Conservation (phyloP, 2,888 invertebrate species). For the Trachelus troglodyta region DNA sequence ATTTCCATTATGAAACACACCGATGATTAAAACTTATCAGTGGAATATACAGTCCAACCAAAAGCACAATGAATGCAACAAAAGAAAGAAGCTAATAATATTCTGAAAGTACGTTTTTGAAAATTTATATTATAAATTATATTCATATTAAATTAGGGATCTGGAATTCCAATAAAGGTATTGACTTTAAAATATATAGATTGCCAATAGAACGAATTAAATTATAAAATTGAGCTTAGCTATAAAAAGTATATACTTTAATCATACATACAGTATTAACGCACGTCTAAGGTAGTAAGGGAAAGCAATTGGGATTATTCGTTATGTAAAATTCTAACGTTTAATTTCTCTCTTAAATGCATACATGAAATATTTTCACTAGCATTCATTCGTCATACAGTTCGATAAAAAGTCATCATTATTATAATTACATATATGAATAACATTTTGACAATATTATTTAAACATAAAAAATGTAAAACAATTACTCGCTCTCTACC, state of each 20-base stretch:
- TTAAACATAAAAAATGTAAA: not conserved
- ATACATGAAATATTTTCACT: not conserved
- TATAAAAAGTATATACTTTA: not conserved
- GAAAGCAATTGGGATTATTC: not conserved
- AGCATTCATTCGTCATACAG: not conserved
- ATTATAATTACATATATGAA: not conserved
- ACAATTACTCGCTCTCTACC: not conserved
- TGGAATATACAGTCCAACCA: too few species aligned
- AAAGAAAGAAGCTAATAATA: too few species aligned
- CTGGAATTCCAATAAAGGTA: too few species aligned
- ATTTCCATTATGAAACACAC: too few species aligned
- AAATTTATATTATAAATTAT: too few species aligned
- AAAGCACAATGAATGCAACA: too few species aligned
- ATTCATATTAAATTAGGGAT: too few species aligned
- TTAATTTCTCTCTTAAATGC: not conserved
- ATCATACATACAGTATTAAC: not conserved
- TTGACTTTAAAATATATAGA: too few species aligned
- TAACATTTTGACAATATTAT: not conserved
- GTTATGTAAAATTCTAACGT: not conserved
- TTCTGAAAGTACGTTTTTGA: too few species aligned
- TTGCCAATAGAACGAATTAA: too few species aligned
- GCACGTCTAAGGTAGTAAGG: not conserved
- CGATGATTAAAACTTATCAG: too few species aligned
- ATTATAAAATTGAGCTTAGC: too few species aligned
- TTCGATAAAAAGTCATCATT: not conserved